Percentiles rank a stretch among this genome's conserved stretches.
phyloP scores from a whole-genome alignment of 1,140 invertebrate genomes.

The Geopemphigus sp. region DNA sequence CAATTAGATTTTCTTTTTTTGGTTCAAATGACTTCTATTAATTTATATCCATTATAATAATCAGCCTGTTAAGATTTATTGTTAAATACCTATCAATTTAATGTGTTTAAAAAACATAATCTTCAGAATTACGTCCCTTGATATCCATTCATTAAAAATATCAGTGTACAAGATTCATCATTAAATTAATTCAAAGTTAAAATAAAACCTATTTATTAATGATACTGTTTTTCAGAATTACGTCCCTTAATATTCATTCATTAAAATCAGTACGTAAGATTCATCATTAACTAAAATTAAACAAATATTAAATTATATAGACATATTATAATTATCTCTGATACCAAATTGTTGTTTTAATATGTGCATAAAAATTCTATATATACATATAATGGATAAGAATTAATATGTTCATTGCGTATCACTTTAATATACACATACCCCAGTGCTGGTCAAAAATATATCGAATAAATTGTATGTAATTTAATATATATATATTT shows the following conservation, averaged over 20 bases:
- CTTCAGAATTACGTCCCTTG: conserved; percentile 44
- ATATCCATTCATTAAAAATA: conserved; percentile 23
- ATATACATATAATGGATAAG: too few relatives aligned
- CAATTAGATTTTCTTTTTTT: not conserved
- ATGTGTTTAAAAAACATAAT: not conserved
- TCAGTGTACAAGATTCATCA: conserved; percentile 42
- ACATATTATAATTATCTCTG: not conserved
- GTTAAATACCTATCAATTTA: not conserved
- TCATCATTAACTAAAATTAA: conserved; percentile 6
- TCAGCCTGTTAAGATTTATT: conserved; percentile 26
- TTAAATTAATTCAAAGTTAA: not conserved
- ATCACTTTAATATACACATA: too few relatives aligned
- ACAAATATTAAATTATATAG: not conserved
- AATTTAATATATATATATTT: too few relatives aligned
- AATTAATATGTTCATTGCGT: too few relatives aligned
- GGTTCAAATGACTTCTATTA: conserved; percentile 21
- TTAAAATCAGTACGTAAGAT: conserved; percentile 18
- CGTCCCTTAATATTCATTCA: conserved; percentile 38
- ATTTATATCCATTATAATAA: not conserved
- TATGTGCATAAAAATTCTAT: too few relatives aligned
- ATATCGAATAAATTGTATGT: too few relatives aligned
- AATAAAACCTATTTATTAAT: not conserved
- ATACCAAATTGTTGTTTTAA: not conserved
- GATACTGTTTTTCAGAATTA: conserved; percentile 6
- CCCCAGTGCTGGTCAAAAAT: too few relatives aligned